Base-by-base conservation (phyloP, 1,140 invertebrate genomes). In the Subanguina moxae region DNA sequence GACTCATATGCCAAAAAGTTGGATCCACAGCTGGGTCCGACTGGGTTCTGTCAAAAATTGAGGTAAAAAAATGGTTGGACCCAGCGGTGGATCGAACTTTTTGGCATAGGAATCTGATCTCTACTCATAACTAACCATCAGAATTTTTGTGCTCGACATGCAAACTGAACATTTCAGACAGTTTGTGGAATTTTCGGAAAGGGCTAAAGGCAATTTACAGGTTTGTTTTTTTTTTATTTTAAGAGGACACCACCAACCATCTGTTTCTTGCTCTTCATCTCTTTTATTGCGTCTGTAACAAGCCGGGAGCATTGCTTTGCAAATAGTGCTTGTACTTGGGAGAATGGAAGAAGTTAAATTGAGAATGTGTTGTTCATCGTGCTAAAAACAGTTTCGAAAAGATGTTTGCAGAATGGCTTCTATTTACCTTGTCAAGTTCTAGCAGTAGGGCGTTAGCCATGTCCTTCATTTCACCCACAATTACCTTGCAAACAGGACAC, bases 161-260 rank as follows among this genome's bases (percentile, higher is more conserved):
- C 48, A 52, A 15, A 52, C 48, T 19, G 48, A 52, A 52, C 48
- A 52, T 15, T 52, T 52, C 3, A 52, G 48, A 25, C 48, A 52
- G 23, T 52, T 25, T 19, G 48, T 52, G n/a, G 48, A 21, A 25
- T 3, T 52, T 52, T 52, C n/a, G 23, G 48, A 52, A 52, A 52
- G n/a, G 8, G 48, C 48, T 52, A 15, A 52, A 52, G 8, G 8
- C n/a, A 52, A 21, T 7, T 21, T 52, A 21, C 3, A 15, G 3
- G 23, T 52, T 21, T 7, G 8, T 52, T 52, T 52, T 15, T 7
- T 3, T 15, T 7, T 52, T 13, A 45, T 52, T 52, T 52, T 25
- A 52, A 52, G 17, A 52, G 3, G 8, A 21, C 17, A 45, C 43
- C 43, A 13, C 8, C 17, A 38, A 52, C 23, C 48, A 52, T 19